Conservation (phyloP, 2,888 invertebrate species). For the Dasypolia templi region DNA sequence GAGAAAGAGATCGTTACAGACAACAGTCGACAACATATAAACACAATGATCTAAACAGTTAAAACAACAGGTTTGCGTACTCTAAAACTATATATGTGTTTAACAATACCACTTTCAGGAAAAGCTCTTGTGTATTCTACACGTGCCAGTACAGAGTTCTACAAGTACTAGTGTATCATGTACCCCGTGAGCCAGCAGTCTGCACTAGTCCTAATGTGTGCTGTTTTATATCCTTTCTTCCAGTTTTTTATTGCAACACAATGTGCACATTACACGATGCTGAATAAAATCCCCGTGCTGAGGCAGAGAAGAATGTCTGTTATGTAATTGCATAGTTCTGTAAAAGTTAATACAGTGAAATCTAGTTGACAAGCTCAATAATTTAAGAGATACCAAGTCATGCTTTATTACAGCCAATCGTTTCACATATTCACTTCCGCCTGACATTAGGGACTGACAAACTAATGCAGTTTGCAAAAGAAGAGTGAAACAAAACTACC, state of each 20-base stretch:
- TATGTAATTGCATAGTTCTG: background rate
- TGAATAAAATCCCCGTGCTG: constrained; percentile 1
- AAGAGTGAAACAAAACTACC: no score
- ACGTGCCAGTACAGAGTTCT: background rate
- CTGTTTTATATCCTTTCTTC: constrained; percentile 34
- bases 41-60: background rate
- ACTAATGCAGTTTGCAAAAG: no score
- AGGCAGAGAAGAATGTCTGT: background rate
- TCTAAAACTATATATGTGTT: constrained; percentile 8
- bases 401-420: no score
- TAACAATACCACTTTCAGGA: constrained; percentile 1
- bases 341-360: no score
- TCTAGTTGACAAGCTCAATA: no score
- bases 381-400: no score
- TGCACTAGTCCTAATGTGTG: constrained; percentile 36
- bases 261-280: constrained; percentile 11
- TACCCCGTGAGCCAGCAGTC: constrained; percentile 39
- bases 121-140: constrained; percentile 13
- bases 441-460: no score
- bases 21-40: background rate
- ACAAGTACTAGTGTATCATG: constrained; percentile 25
- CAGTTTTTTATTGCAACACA: constrained; percentile 48
- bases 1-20: background rate
- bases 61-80: background rate
- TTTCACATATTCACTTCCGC: no score